Evolutionary conservation across 2,113 vertebrate genomes (phyloP), one percentile per base, ranked within the genome.

Genomic region (Erinaceus europaeus): DNA sequence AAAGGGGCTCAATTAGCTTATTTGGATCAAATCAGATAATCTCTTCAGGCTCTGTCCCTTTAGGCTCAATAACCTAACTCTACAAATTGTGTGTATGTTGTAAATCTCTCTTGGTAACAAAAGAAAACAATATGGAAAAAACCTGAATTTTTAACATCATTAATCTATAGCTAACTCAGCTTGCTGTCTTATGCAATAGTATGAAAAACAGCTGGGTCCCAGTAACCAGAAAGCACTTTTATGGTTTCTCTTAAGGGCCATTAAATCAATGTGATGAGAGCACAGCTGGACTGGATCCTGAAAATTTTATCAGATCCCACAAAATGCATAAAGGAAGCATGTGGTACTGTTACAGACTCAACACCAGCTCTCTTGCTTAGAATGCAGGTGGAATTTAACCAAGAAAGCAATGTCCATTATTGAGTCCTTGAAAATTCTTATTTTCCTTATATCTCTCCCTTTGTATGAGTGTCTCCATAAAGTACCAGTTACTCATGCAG

Each of bases 251-350:
- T 97, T 97, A 97, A 97, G 96, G 95, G 96, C 94, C 90, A 97
- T 97, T 98, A 98, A 98, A 97, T 98, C 97, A 97, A 97, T 1
- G 95, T 97, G 97, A 97, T 97, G 97, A 98, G 97, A 97, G 97
- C 96, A 96, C 97, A 98, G 97, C 96, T 98, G 97, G 97, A 98
- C 89, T 94, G 89, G 95, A 96, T 97, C 97, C 97, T 96, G 94
- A 95, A 97, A 96, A 97, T 96, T 95, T 96, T 97, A 97, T 97
- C 97, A 96, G 97, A 96, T 97, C 96, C 96, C 96, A 96, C 95
- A 96, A 93, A 96, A 96, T 96, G 96, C 91, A 95, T 96, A 96
- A 97, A 97, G 95, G 91, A 95, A 97, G 91, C 92, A 95, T 23
- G 85, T 1, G 0, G 36, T 86, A 77, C 93, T 94, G 89, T 89